Evolutionary conservation across 2,797 vertebrate genomes (phyloP), one percentile per base, ranked within the genome.

Genomic region (Psittacula derbiana): DNA sequence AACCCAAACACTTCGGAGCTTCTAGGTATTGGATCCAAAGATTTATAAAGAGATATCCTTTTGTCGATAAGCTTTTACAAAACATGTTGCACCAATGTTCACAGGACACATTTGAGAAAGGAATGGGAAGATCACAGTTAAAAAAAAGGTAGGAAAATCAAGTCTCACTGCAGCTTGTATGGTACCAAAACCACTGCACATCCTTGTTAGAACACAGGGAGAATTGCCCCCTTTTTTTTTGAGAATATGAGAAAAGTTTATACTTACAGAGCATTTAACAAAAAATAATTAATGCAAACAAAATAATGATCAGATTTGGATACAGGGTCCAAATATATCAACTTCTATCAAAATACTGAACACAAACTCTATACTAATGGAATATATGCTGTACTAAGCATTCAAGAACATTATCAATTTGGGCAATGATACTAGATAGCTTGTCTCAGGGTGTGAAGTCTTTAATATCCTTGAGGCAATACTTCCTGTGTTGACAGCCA

Each of bases 131-230:
- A 53, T 4, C 16, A 40, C 20, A 40, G 30, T 12, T 44, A 6
- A 15, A 36, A 65, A 52, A 38, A 14, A 11, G 52, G 12, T 1
- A 31, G 27, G n/a, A 53, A 66, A 72, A 70, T 17, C 25, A 57
- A 64, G 4, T 19, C 64, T 66, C 16, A 33, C 58, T 58, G 10
- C 38, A 73, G 47, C n/a, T 11, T 30, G 1, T 4, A 7, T 0
- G 7, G 53, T 13, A 46, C 31, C 44, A 84, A 44, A 55, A 21
- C 40, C 85, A 15, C 23, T 1, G 41, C 4, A 2, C 2, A 36
- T 4, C 28, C 73, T 38, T 1, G 0, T 7, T 1, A 61, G 8
- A 15, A 11, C 13, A 10, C 0, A 6, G 4, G 33, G 36, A 62
- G 20, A 84, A 58, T 0, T 43, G 9, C 3, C 33, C 31, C 33